Percentiles rank a stretch among this genome's conserved stretches.
Evolutionary conservation across 2,113 vertebrate species (phyloP).

Genomic region (Columba livia): DNA sequence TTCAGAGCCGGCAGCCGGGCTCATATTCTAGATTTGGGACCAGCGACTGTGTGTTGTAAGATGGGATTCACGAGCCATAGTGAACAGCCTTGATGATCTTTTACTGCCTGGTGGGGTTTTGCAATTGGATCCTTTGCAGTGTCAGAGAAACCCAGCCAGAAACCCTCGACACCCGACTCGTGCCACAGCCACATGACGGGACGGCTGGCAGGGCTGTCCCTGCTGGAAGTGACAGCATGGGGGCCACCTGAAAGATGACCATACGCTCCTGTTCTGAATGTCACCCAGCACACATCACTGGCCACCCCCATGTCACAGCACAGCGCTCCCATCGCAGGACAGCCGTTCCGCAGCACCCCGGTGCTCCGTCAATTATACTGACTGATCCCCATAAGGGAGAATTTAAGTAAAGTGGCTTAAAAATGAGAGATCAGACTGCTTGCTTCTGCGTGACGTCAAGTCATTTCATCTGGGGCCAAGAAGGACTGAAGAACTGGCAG

Average conservation of each 20-base stretch:
- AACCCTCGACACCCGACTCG: background rate
- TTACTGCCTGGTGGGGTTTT: background rate
- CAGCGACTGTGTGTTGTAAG: background rate
- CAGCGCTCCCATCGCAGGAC: fast-evolving
- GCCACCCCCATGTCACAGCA: background rate
- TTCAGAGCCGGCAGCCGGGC: background rate
- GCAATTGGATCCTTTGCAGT: background rate
- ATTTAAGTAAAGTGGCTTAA: background rate
- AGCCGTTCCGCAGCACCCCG: fast-evolving
- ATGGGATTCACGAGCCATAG: background rate
- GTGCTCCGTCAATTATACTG: background rate
- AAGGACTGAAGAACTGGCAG: background rate
- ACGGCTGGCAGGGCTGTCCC: background rate
- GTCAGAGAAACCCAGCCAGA: background rate
- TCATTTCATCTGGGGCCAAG: background rate
- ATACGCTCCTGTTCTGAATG: background rate
- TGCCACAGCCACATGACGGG: fast-evolving
- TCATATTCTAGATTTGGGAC: background rate
- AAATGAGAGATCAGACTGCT: background rate
- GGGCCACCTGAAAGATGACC: background rate
- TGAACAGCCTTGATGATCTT: background rate
- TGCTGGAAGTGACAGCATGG: background rate
- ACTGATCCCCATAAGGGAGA: background rate
- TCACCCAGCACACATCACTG: fast-evolving
- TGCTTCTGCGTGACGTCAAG: background rate